phyloP scores from a whole-genome alignment of 35 echinoderm and acorn worm genomes.

The Apostichopus parvimensis region DNA sequence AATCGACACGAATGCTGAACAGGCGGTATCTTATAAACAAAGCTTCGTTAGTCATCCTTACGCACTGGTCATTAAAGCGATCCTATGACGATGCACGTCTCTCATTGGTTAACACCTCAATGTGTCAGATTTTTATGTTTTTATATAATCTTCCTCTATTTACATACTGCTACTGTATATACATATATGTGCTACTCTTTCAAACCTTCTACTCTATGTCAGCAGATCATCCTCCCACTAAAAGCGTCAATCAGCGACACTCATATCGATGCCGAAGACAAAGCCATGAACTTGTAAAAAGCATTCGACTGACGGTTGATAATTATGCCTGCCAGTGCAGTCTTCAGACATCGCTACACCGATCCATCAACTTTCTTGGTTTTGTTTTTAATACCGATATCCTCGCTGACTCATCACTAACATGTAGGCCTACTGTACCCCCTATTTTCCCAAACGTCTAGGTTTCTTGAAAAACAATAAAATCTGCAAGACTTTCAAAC shows the following conservation, averaged over 20 bases:
- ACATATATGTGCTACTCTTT: not conserved
- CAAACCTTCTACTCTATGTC: not conserved
- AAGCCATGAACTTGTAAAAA: too few species aligned
- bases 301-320: not conserved
- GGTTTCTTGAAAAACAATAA: not conserved
- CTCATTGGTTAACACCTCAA: not conserved
- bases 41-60: not conserved
- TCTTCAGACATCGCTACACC: not conserved
- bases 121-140: not conserved
- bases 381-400: not conserved
- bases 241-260: not conserved
- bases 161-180: too few species aligned
- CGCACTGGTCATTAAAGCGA: too few species aligned
- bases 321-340: not conserved
- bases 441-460: not conserved
- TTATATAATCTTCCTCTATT: not conserved
- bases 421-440: not conserved
- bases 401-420: not conserved
- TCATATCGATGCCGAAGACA: not conserved
- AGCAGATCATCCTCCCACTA: not conserved
- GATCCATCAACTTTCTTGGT: not conserved
- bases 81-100: too few species aligned
- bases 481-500: not conserved
- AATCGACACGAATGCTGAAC: not conserved
- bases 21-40: not conserved